Base-by-base conservation (phyloP, 2,888 invertebrate species). In the Nemurella pictetii region DNA sequence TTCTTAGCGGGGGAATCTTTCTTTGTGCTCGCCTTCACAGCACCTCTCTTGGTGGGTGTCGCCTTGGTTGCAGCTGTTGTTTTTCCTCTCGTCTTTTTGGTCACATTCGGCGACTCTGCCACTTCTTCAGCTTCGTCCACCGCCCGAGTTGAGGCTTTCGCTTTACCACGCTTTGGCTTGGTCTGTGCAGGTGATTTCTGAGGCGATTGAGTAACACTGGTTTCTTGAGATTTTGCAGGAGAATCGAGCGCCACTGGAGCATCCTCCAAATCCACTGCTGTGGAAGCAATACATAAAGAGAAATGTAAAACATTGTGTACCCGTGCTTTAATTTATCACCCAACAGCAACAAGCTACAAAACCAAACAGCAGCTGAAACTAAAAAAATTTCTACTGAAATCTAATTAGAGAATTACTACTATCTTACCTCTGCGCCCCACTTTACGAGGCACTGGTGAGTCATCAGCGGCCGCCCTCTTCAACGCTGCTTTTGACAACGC, bases 1-100 rank as follows among this genome's bases (percentile, higher is more conserved):
- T 26, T 77, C 77, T 77, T 77, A 28, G 27, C 77, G 12, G 77
- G 77, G 12, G 77, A 26, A 26, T n/a, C 77, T 77, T 77, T 77
- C 77, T 32, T 32, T 5, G 32, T 32, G n/a, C n/a, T n/a, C n/a
- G n/a, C n/a, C n/a, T n/a, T n/a, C 32, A 9, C 4, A 32, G 32
- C 9, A 32, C 4, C 32, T 32, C 9, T 32, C 32, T 32, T 32
- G 9, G 32, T 32, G 4, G 32, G 32, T 5, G 32, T 32, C 4
- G 32, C 32, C 9, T 32, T 32, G 4, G 3, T 32, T 9, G 9
- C 32, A 3, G 32, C 32, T 35, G 35, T 12, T 12, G 4, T 35
- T 35, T 35, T 35, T 4, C 5, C 5, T 7, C 35, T 35, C 35
- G 12, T 4, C 35, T 4, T 35, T 55, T 29, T 78, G 29, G 78